Evolutionary conservation across 2,797 vertebrate species (phyloP).

Genomic region (Labeo calbasu): DNA sequence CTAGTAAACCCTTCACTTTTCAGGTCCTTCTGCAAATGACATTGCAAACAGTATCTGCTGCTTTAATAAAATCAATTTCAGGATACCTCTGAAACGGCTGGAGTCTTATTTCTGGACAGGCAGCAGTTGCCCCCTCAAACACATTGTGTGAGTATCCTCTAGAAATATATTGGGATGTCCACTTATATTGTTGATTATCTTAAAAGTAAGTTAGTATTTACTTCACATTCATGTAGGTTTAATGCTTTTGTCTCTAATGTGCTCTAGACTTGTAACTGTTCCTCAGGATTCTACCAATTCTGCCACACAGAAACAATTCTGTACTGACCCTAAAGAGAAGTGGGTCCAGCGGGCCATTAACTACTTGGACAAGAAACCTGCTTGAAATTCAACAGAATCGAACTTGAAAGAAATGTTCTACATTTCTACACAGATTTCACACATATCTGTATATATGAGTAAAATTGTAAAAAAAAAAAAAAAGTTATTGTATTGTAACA

Average conservation of each 20-base stretch:
- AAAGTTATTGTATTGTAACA: too few species aligned
- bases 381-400: background rate
- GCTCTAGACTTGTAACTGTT: constrained; percentile 5
- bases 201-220: background rate
- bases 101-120: constrained; percentile 27
- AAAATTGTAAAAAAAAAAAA: too few species aligned
- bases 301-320: background rate
- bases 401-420: background rate
- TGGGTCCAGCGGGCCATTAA: background rate
- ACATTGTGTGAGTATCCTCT: constrained; percentile 44
- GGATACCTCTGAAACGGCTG: background rate
- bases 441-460: background rate
- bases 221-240: background rate
- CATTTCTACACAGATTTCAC: background rate
- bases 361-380: background rate
- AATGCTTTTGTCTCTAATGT: background rate
- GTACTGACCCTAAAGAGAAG: background rate
- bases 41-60: background rate
- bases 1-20: background rate
- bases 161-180: background rate
- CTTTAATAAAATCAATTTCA: fast-evolving
- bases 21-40: background rate
- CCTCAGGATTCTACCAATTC: too few species aligned
- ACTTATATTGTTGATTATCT: background rate
- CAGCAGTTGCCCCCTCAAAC: background rate